Percentiles rank a stretch among this genome's conserved stretches.
Evolutionary conservation across 2,113 vertebrate genomes (phyloP).

Genomic region (Physeter macrocephalus): DNA sequence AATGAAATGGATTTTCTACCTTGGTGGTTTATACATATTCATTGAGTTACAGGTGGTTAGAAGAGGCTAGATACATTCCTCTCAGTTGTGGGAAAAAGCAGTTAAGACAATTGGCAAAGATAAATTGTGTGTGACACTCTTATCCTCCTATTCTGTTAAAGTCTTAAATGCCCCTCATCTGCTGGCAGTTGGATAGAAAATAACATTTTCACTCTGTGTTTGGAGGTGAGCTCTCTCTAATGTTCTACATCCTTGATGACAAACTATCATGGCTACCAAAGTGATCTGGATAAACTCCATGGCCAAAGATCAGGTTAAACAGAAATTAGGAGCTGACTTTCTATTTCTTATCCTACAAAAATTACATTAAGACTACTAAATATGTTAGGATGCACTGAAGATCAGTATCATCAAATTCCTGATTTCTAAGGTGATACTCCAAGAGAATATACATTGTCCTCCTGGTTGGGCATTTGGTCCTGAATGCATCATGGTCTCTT

Average conservation of each 20-base stretch:
- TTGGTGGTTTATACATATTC: background rate
- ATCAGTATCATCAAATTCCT: background rate
- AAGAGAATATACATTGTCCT: background rate
- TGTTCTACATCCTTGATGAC: background rate
- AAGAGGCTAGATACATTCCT: background rate
- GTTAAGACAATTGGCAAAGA: background rate
- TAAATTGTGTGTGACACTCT: background rate
- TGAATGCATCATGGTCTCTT: background rate
- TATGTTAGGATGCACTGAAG: background rate
- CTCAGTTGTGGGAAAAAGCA: background rate
- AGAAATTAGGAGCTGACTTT: background rate
- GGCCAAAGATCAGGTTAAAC: background rate
- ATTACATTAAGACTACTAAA: background rate
- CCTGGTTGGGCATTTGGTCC: background rate
- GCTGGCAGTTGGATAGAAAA: background rate
- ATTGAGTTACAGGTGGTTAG: background rate
- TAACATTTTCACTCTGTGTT: background rate
- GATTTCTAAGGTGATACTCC: background rate
- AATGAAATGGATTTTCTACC: background rate
- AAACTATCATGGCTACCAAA: background rate
- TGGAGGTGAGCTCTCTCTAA: background rate
- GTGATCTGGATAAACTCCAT: background rate
- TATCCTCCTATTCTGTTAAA: background rate
- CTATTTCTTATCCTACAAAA: background rate
- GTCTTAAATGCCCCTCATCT: background rate